These are phyloP conservation scores for Amaurobius ferox DNA, from an alignment of 2,888 invertebrate species.

Conservation along the genomic window DNA sequence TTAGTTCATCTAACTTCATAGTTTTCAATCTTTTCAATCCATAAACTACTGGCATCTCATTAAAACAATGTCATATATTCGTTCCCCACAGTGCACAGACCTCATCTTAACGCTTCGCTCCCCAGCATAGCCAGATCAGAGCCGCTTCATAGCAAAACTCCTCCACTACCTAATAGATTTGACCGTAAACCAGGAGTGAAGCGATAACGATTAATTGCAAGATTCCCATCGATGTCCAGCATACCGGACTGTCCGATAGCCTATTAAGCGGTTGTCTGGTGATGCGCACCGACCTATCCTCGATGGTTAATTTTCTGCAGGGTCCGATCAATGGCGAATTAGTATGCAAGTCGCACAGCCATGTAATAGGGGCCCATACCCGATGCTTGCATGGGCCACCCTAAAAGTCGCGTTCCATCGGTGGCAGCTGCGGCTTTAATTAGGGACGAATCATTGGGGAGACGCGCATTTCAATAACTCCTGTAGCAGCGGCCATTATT, in stretches of 20 bases:
- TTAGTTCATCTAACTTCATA: too few relatives aligned
- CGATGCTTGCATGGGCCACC: conserved; percentile 5
- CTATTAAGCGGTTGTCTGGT: conserved; percentile 18
- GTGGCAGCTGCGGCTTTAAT: conserved; percentile 64
- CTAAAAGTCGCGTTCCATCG: conserved; percentile 59
- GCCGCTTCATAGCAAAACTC: neutral
- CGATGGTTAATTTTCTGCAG: conserved; percentile 54
- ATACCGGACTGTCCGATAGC: conserved; percentile 26
- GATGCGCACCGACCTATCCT: conserved; percentile 13
- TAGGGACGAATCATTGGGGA: conserved; percentile 42
- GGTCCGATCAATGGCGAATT: conserved; percentile 64
- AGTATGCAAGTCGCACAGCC: conserved; percentile 54
- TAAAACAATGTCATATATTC: neutral
- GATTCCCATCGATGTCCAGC: conserved; percentile 22
- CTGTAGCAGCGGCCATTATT: conserved; percentile 49
- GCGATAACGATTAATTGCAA: conserved; percentile 45
- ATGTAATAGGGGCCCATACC: conserved; percentile 43
- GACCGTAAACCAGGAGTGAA: conserved; percentile 9
- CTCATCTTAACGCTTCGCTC: neutral
- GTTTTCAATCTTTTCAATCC: neutral
- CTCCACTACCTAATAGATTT: neutral
- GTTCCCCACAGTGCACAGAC: neutral
- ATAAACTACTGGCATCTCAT: conserved; percentile 4
- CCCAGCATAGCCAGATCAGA: neutral
- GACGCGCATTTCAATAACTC: conserved; percentile 54